These are phyloP conservation scores for Nothobranchius kuhntae DNA, from an alignment of 2,113 vertebrate genomes.

Conservation along the genomic window DNA sequence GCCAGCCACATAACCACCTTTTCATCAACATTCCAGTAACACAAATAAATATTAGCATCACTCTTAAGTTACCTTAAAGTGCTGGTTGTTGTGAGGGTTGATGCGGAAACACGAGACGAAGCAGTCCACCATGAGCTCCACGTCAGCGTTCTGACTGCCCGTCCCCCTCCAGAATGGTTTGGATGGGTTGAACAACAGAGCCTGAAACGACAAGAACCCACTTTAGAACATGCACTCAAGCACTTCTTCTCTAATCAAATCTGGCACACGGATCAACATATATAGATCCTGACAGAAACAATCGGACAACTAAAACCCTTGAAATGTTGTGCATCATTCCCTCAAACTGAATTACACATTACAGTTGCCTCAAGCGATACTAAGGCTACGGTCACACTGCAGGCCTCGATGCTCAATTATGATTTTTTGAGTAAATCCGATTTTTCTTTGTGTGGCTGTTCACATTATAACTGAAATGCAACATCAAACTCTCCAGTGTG, in stretches of 20 bases:
- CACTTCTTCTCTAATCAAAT: background rate
- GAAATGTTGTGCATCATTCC: background rate
- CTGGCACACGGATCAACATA: background rate
- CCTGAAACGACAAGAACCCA: slow-evolving; percentile 71
- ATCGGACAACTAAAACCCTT: no score
- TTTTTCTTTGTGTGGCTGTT: no score
- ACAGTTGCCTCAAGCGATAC: no score
- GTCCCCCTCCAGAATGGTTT: slow-evolving; percentile 94
- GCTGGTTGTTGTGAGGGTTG: slow-evolving; percentile 98
- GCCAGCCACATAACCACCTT: no score
- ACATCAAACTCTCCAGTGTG: no score
- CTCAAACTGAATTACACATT: no score
- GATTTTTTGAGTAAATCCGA: no score
- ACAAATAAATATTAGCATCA: background rate
- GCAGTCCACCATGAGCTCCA: slow-evolving; percentile 99
- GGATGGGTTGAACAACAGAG: slow-evolving; percentile 94
- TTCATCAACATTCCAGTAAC: background rate
- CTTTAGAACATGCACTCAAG: background rate
- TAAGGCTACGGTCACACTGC: no score
- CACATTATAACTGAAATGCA: no score
- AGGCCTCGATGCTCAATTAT: no score
- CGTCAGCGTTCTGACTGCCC: slow-evolving; percentile 92
- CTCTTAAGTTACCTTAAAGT: slow-evolving; percentile 87
- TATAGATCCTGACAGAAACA: background rate
- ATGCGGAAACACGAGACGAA: slow-evolving; percentile 99